phyloP scores from a whole-genome alignment of 2,113 vertebrate species.

The Ammospiza caudacuta region DNA sequence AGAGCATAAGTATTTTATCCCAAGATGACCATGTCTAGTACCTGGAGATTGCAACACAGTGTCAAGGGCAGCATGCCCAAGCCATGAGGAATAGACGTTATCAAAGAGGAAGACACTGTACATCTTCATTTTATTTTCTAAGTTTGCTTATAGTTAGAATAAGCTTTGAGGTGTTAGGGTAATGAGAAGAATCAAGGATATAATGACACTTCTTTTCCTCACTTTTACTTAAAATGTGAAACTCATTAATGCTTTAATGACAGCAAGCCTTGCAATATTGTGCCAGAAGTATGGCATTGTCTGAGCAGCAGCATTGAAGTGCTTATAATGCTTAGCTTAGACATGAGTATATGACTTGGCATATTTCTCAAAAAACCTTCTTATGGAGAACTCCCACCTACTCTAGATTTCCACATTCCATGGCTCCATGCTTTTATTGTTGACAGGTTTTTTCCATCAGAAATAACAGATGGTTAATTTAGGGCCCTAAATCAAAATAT shows the following conservation, averaged over 20 bases:
- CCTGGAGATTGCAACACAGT: neutral
- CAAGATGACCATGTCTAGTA: neutral
- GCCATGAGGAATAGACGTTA: neutral
- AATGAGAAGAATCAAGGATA: neutral
- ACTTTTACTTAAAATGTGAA: neutral
- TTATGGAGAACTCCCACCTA: slow-evolving; percentile 15
- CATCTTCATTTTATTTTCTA: neutral
- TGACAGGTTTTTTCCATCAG: neutral
- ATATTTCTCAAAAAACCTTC: neutral
- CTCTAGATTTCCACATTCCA: neutral
- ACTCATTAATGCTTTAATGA: neutral
- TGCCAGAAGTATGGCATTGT: neutral
- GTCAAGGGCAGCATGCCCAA: neutral
- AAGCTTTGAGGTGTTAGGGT: neutral
- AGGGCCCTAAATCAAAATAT: slow-evolving; percentile 33
- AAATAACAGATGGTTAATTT: slow-evolving; percentile 52
- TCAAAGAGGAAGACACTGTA: neutral
- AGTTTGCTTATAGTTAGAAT: neutral
- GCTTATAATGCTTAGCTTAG: neutral
- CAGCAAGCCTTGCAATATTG: neutral
- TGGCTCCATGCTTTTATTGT: neutral
- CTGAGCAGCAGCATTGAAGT: neutral
- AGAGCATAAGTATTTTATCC: neutral
- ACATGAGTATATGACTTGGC: neutral
- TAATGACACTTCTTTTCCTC: neutral